These are phyloP conservation scores for Stichopus horrens DNA, from an alignment of 53 echinoderm and acorn worm species.

Conservation along the genomic window DNA sequence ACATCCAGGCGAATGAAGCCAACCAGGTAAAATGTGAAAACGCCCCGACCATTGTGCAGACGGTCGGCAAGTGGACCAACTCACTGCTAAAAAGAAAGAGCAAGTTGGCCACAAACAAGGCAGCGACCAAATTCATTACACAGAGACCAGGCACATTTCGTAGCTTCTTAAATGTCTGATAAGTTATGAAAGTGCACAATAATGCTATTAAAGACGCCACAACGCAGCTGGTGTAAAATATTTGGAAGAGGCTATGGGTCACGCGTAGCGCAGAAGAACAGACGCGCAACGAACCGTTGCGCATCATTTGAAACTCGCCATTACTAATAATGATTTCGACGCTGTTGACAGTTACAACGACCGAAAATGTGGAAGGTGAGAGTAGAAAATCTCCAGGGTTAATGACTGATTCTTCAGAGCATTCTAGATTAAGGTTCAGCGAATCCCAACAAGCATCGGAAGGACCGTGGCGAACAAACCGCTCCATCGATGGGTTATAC, in stretches of 20 bases:
- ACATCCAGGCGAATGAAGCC: constrained; percentile 58
- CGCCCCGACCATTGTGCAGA: constrained; percentile 47
- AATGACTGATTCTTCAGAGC: background rate
- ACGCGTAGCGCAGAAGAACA: constrained; percentile 8
- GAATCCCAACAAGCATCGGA: constrained; percentile 27
- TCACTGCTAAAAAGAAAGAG: constrained; percentile 49
- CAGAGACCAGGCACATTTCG: constrained; percentile 70
- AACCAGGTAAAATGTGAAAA: constrained; percentile 59
- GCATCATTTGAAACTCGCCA: constrained; percentile 47
- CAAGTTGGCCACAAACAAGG: constrained; percentile 63
- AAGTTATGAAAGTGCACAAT: constrained; percentile 58
- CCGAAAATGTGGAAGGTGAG: background rate
- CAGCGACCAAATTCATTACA: constrained; percentile 68
- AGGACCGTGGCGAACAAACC: constrained; percentile 1
- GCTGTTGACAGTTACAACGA: constrained; percentile 14
- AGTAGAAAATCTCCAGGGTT: constrained; percentile 20
- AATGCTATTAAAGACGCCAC: constrained; percentile 57
- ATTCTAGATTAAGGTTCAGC: background rate
- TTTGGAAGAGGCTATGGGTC: background rate
- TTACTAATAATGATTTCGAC: background rate
- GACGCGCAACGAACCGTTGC: constrained; percentile 44
- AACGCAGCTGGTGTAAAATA: constrained; percentile 46
- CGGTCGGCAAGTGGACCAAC: constrained; percentile 1
- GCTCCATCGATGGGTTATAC: background rate
- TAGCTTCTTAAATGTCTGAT: constrained; percentile 54